These are phyloP conservation scores for Icerya purchasi DNA, from an alignment of 2,888 invertebrate species.

Conservation along the genomic window DNA sequence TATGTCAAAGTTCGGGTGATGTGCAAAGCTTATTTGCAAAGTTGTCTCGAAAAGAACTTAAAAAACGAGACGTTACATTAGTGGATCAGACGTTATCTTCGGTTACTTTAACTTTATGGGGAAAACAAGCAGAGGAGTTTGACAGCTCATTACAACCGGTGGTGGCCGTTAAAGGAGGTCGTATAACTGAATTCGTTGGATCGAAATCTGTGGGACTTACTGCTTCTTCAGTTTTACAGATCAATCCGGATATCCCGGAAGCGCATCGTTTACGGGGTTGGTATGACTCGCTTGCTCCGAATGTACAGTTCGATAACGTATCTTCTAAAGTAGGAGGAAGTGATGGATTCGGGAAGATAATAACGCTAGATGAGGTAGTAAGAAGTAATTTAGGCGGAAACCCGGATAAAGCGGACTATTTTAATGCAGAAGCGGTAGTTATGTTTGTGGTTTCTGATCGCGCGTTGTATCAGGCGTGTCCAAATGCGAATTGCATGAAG, in stretches of 20 bases:
- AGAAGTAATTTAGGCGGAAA: constrained; percentile 39
- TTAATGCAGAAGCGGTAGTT: constrained; percentile 52
- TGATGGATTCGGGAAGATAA: constrained; percentile 30
- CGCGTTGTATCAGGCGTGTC: constrained; percentile 78
- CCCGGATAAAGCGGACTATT: constrained; percentile 63
- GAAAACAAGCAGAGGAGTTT: constrained; percentile 65
- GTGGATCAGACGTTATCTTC: constrained; percentile 47
- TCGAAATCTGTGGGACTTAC: constrained; percentile 44
- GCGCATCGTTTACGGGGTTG: constrained; percentile 72
- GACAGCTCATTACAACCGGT: constrained; percentile 55
- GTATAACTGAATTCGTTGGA: constrained; percentile 70
- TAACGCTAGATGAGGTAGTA: constrained; percentile 53
- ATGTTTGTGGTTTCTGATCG: constrained; percentile 60
- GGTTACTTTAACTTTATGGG: constrained; percentile 66
- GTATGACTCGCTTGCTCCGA: constrained; percentile 49
- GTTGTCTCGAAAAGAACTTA: constrained; percentile 57
- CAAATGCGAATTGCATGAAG: constrained; percentile 75
- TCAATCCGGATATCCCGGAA: constrained; percentile 76
- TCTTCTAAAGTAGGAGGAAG: constrained; percentile 30
- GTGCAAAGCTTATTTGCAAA: constrained; percentile 47
- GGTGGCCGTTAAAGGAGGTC: constrained; percentile 62
- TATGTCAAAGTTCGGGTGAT: constrained; percentile 54
- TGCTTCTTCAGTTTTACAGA: constrained; percentile 14
- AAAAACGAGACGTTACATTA: constrained; percentile 67
- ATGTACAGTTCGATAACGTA: constrained; percentile 30